Evolutionary conservation across 92 coral and sea anemone genomes (phyloP), one percentile per base, ranked within the genome.

Genomic region (Meandrina meandrites): DNA sequence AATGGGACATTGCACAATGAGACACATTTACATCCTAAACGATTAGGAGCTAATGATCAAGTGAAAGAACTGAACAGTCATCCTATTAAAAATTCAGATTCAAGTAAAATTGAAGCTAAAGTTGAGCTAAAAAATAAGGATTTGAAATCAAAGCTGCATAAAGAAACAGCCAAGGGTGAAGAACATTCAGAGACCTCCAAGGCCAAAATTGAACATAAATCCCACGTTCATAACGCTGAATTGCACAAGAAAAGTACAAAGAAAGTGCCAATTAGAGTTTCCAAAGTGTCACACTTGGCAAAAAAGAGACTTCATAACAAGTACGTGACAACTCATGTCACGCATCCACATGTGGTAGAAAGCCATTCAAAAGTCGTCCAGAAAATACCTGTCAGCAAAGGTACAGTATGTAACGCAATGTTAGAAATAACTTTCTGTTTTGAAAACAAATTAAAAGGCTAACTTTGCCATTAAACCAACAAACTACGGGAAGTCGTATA

Each of bases 221-320:
- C n/a, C 53, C 60, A 8, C 5, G 80, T 34, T 56, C 80, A 53
- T 36, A 58, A 73, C 24, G 64, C 70, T 10, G 37, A n/a, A 35
- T 9, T 32, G 17, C 56, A 57, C 16, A 53, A 84, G 36, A 74
- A 12, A 48, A 17, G 12, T 17, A 30, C 1, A 34, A 77, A 76
- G 35, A 85, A 85, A 77, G 88, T 31, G 27, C 62, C 30, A 28
- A 15, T 27, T 15, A 67, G 16, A 32, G 37, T 68, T 42, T 13
- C 68, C 28, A 77, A 85, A 32, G 77, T 76, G 57, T 76, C 82
- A 13, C 88, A 85, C 34, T 31, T 76, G 21, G 50, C 83, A 27
- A 76, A 47, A 60, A 75, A 75, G 64, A 62, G 77, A 47, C 50
- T 60, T 1, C 73, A 58, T 51, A 34, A 27, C 28, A 53, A 84